Evolutionary conservation across 2,113 vertebrate species (phyloP).

Genomic region (Austrofundulus limnaeus): DNA sequence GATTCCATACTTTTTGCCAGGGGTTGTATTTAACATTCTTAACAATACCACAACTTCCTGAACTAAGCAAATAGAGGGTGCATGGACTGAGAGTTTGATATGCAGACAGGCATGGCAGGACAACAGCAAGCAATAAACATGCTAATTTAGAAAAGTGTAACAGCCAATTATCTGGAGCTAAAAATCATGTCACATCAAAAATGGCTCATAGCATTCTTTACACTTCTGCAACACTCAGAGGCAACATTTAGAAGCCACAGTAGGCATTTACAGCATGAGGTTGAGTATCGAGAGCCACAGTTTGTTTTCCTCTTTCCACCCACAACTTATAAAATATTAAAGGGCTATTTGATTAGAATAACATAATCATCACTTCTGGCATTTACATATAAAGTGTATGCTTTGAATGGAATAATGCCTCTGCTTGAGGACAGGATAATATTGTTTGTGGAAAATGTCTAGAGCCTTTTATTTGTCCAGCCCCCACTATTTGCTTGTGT

Average conservation of each 20-base stretch:
- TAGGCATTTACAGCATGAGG: slow-evolving; percentile 23
- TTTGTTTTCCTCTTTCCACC: slow-evolving; percentile 56
- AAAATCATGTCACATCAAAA: slow-evolving; percentile 56
- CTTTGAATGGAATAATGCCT: slow-evolving; percentile 64
- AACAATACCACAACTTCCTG: slow-evolving; percentile 66
- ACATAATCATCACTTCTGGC: slow-evolving; percentile 66
- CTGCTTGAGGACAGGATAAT: slow-evolving; percentile 63
- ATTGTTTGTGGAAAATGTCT: slow-evolving; percentile 51
- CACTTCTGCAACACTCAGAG: slow-evolving; percentile 46
- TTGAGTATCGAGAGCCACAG: slow-evolving; percentile 26
- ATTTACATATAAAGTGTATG: slow-evolving; percentile 75
- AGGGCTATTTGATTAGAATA: slow-evolving; percentile 68
- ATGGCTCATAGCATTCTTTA: slow-evolving; percentile 51
- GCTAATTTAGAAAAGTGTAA: slow-evolving; percentile 75
- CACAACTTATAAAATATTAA: slow-evolving; percentile 72
- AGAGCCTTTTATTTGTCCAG: slow-evolving; percentile 39
- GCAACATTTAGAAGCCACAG: slow-evolving; percentile 32
- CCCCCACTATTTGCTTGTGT: neutral
- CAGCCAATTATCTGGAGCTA: slow-evolving; percentile 68
- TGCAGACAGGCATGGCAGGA: slow-evolving; percentile 73
- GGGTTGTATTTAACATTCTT: slow-evolving; percentile 64
- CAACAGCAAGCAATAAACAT: slow-evolving; percentile 81
- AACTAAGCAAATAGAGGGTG: slow-evolving; percentile 56
- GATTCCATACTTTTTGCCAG: too few species aligned
- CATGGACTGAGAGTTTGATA: slow-evolving; percentile 67